phyloP scores from a whole-genome alignment of 2,797 vertebrate genomes.

The Lutjanus argentimaculatus region DNA sequence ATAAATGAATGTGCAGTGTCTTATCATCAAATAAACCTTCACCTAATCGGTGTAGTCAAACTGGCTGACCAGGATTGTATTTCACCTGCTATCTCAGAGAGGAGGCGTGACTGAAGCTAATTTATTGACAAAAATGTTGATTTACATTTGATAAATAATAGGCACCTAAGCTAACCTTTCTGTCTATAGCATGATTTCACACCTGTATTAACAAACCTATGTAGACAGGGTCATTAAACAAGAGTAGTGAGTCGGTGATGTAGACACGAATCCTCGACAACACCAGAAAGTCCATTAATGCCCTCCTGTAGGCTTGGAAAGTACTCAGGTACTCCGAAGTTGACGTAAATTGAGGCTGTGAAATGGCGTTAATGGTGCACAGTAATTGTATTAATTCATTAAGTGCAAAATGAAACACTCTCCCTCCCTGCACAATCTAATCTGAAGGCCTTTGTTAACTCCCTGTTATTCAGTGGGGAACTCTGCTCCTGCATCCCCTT shows the following conservation, averaged over 20 bases:
- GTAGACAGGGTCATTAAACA: not conserved
- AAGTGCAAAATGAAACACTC: conserved; percentile 12
- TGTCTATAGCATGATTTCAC: not conserved
- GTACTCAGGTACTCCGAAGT: not conserved
- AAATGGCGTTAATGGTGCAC: conserved; percentile 19
- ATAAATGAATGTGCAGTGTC: not conserved
- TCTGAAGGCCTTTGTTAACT: not conserved
- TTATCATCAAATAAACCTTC: not conserved
- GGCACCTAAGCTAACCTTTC: not conserved
- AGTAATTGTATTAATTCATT: conserved; percentile 14
- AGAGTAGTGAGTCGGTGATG: not conserved
- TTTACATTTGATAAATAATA: not conserved
- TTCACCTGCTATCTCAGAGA: not conserved
- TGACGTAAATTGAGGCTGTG: conserved; percentile 7
- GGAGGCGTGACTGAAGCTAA: no score
- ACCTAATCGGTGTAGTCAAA: not conserved
- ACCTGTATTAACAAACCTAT: not conserved
- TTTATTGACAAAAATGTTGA: no score
- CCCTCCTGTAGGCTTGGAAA: conserved; percentile 2
- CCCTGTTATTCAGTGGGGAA: not conserved
- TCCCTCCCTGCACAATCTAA: not conserved
- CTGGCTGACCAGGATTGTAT: not conserved
- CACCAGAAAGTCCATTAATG: conserved; percentile 8
- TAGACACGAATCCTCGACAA: not conserved
- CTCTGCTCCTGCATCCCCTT: not conserved